Base-by-base conservation (phyloP, 1,140 invertebrate species). In the Nebria ingens region DNA sequence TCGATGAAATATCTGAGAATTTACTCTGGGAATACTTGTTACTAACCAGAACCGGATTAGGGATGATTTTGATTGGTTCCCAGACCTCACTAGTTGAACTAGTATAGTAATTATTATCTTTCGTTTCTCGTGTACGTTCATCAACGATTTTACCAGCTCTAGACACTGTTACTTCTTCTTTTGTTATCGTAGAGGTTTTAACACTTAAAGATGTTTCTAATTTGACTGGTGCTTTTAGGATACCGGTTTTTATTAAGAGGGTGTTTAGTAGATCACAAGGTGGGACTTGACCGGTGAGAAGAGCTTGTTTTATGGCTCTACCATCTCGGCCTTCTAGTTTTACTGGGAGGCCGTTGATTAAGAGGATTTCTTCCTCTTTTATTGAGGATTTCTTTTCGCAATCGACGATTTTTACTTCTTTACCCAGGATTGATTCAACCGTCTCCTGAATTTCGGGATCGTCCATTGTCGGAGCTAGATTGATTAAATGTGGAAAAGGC, bases 381-480 rank as follows among this genome's bases (percentile, higher is more conserved):
- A 86, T 79, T 40, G 78, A 79, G 1, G 83, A 85, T 55, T 83
- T 84, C 57, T 86, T 86, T 64, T 87, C 82, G 65, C 84, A 87
- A 67, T 87, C 85, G 40, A 87, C 77, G 52, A 88, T 83, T 70
- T 84, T 82, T 6, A 79, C 83, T 23, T 83, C 84, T 55, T 84
- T 85, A 55, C 86, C 86, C 52, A 87, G 79, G 51, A 88, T 80
- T 54, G 84, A 82, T 69, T 87, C 84, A 23, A 88, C 86, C 42
- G 85, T 86, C 60, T 84, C 85, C 63, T 86, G 84, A 54, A 87
- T 85, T 67, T 87, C 84, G 58, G 75, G 71, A 69, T 87, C 83
- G 66, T 86, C 84, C 80, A 87, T 86, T 60, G 20, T 68, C 21
- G 20, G 3, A 21, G 15, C 13, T 52, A 34, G 25, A 34, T 34